phyloP scores from a whole-genome alignment of 2,888 invertebrate genomes.

The Pseudococcus longispinus region DNA sequence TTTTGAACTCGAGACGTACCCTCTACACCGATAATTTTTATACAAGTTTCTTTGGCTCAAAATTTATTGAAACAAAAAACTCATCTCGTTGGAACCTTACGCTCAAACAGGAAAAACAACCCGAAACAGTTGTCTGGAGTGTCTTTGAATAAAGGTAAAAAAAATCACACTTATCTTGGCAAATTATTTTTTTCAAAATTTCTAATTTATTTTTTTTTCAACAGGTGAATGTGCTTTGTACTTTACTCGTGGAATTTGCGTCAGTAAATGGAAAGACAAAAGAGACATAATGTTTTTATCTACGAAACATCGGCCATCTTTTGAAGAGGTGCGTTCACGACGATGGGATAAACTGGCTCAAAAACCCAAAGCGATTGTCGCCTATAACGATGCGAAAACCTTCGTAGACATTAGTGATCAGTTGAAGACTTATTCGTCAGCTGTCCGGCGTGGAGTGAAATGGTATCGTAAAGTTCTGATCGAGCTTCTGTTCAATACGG shows the following conservation, averaged over 20 bases:
- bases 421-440: not conserved
- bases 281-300: conserved; percentile 39
- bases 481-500: not conserved
- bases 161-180: not conserved
- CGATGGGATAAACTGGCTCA: no score
- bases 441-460: conserved; percentile 30
- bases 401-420: conserved; percentile 44
- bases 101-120: conserved; percentile 35
- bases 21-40: conserved; percentile 54
- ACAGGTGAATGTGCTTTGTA: not conserved
- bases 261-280: conserved; percentile 51
- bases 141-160: conserved; percentile 15
- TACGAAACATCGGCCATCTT: conserved; percentile 25
- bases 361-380: conserved; percentile 37
- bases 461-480: conserved; percentile 48
- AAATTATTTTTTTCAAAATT: no score
- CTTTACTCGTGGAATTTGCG: not conserved
- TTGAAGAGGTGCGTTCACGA: no score
- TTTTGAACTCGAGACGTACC: conserved; percentile 9
- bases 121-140: conserved; percentile 47
- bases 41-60: conserved; percentile 52
- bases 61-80: conserved; percentile 44
- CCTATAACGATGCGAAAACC: conserved; percentile 46
- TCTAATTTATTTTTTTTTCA: conserved; percentile 17
- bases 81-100: conserved; percentile 51